A percentile compares a stretch with the other conserved stretches of the same genome.
phyloP scores from a whole-genome alignment of 2,888 invertebrate species.

The Nomada flava region DNA sequence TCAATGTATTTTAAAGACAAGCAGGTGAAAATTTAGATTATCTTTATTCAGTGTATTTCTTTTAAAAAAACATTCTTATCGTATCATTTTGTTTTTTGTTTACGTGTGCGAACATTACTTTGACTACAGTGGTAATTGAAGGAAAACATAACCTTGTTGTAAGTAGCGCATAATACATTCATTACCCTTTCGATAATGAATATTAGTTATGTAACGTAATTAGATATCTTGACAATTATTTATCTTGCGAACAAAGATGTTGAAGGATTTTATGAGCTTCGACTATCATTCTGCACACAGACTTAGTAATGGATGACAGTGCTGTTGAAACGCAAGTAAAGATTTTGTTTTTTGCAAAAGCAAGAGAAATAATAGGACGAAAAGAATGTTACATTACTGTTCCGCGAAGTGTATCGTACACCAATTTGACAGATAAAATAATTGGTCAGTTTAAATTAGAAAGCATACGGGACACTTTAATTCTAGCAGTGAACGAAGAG shows the following conservation, averaged over 20 bases:
- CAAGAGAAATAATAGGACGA: conserved; percentile 92
- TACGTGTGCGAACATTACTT: not conserved
- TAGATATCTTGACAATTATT: conserved; percentile 9
- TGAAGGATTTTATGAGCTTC: not conserved
- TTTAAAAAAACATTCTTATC: not conserved
- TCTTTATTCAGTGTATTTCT: not conserved
- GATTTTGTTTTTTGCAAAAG: conserved; percentile 95
- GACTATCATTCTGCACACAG: not conserved
- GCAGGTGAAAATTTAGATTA: not conserved
- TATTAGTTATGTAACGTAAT: conserved; percentile 55
- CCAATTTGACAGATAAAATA: conserved; percentile 87
- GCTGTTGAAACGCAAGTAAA: conserved; percentile 84
- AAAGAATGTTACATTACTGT: conserved; percentile 86
- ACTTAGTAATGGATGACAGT: conserved; percentile 52
- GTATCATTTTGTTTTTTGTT: not conserved
- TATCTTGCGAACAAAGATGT: conserved; percentile 30
- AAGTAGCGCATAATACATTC: not conserved
- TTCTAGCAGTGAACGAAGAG: conserved; percentile 93
- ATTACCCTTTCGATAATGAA: conserved; percentile 15
- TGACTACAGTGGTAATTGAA: conserved; percentile 1
- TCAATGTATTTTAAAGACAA: not conserved
- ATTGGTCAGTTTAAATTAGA: conserved; percentile 88
- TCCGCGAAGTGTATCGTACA: conserved; percentile 85
- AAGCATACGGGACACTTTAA: conserved; percentile 88
- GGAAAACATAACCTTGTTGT: conserved; percentile 54